phyloP scores from a whole-genome alignment of 2,113 vertebrate species.

The Strigops habroptila region DNA sequence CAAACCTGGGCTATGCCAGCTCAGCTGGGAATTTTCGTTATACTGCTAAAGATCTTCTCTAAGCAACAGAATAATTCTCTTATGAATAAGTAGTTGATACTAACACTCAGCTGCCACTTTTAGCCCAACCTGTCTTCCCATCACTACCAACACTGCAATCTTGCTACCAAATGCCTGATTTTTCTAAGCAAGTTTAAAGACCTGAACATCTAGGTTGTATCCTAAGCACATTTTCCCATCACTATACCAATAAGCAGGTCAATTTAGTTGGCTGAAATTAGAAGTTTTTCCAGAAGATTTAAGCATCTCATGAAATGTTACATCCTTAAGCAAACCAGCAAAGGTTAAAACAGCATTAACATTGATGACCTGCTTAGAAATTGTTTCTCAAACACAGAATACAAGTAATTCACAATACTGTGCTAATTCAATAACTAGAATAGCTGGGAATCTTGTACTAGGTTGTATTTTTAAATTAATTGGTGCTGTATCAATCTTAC shows the following conservation, averaged over 20 bases:
- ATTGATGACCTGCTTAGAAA: slow-evolving; percentile 3
- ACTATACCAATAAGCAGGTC: not conserved
- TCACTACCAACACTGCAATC: too few species aligned
- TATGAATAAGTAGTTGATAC: not conserved
- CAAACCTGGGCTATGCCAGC: not conserved
- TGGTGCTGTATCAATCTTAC: not conserved
- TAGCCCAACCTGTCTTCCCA: not conserved
- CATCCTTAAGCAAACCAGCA: slow-evolving; percentile 13
- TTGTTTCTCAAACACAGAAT: not conserved
- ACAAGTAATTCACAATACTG: slow-evolving; percentile 22
- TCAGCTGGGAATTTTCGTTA: not conserved
- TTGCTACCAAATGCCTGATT: not conserved
- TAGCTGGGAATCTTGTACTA: not conserved
- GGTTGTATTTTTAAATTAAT: slow-evolving; percentile 32
- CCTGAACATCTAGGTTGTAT: not conserved
- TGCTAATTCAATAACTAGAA: slow-evolving; percentile 54
- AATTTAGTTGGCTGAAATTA: not conserved
- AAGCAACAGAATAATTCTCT: not conserved
- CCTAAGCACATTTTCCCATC: not conserved
- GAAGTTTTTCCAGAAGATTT: not conserved
- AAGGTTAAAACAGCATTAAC: slow-evolving; percentile 49
- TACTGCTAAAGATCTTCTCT: not conserved
- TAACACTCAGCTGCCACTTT: not conserved
- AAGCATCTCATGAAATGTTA: not conserved
- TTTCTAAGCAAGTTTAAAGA: not conserved